Percentiles rank a stretch among this genome's conserved stretches.
phyloP scores from a whole-genome alignment of 2,888 invertebrate genomes.

The Hanleya hanleyi region DNA sequence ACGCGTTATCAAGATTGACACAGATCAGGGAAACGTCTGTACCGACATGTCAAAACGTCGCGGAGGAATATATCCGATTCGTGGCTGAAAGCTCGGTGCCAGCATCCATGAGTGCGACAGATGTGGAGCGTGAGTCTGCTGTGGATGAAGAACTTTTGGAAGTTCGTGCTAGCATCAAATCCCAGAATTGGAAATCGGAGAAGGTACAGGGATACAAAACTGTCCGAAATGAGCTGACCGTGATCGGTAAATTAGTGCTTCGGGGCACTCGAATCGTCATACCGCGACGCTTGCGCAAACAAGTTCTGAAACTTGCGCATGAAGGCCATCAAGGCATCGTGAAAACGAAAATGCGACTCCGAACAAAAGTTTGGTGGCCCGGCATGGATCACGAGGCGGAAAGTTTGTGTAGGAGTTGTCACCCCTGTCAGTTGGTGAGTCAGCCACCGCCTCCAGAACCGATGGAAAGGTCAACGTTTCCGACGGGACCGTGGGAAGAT shows the following conservation, averaged over 20 bases:
- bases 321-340: constrained; percentile 38
- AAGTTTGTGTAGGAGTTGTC: not conserved
- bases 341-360: constrained; percentile 18
- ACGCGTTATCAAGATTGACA: too few relatives aligned
- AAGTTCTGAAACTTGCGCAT: constrained; percentile 25
- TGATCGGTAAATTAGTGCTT: constrained; percentile 36
- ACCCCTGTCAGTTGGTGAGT: constrained; percentile 14
- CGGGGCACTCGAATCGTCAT: constrained; percentile 39
- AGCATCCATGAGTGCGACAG: not conserved
- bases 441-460: constrained; percentile 20
- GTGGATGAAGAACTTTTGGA: not conserved
- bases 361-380: constrained; percentile 39
- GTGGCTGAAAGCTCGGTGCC: not conserved
- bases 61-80: not conserved
- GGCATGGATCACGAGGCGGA: constrained; percentile 24
- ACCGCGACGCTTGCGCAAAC: constrained; percentile 23
- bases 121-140: not conserved
- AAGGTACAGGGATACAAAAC: constrained; percentile 25
- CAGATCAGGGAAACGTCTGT: too few relatives aligned
- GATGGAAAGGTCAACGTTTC: constrained; percentile 16
- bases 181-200: not conserved
- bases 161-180: not conserved
- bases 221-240: constrained; percentile 28
- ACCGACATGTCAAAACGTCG: not conserved
- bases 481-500: constrained; percentile 27